phyloP scores from a whole-genome alignment of 2,888 invertebrate genomes.

The Agrypnus murinus region DNA sequence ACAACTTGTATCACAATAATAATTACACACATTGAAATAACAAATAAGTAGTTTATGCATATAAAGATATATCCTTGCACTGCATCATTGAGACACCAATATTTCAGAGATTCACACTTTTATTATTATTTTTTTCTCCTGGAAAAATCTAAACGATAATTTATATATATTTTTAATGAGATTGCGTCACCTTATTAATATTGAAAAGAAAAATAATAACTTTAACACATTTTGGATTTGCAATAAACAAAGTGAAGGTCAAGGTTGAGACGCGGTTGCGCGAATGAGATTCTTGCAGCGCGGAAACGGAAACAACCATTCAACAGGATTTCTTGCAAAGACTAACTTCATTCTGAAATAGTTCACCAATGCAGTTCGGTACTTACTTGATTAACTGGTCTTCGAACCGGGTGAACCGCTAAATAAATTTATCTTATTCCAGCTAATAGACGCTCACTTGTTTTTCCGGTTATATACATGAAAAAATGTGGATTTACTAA shows the following conservation, averaged over 20 bases:
- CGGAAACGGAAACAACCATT: slow-evolving; percentile 47
- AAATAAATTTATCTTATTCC: slow-evolving; percentile 57
- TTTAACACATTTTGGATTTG: slow-evolving; percentile 16
- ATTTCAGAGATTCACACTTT: background rate
- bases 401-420: slow-evolving; percentile 58
- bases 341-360: slow-evolving; percentile 51
- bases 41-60: slow-evolving; percentile 10
- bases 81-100: too few species aligned
- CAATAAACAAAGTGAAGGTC: slow-evolving; percentile 34
- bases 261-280: slow-evolving; percentile 18
- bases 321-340: slow-evolving; percentile 48
- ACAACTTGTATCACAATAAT: slow-evolving; percentile 1
- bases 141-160: background rate
- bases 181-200: slow-evolving; percentile 23
- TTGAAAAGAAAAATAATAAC: slow-evolving; percentile 13
- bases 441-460: slow-evolving; percentile 55
- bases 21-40: slow-evolving; percentile 1
- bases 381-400: slow-evolving; percentile 54
- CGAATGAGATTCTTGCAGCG: slow-evolving; percentile 26
- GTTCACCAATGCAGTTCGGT: slow-evolving; percentile 51
- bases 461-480: slow-evolving; percentile 56
- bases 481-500: slow-evolving; percentile 53
- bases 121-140: background rate
- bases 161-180: background rate
- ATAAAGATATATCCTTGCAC: background rate